Base-by-base conservation (phyloP, 2,797 vertebrate species). In the Sphaeramia orbicularis region DNA sequence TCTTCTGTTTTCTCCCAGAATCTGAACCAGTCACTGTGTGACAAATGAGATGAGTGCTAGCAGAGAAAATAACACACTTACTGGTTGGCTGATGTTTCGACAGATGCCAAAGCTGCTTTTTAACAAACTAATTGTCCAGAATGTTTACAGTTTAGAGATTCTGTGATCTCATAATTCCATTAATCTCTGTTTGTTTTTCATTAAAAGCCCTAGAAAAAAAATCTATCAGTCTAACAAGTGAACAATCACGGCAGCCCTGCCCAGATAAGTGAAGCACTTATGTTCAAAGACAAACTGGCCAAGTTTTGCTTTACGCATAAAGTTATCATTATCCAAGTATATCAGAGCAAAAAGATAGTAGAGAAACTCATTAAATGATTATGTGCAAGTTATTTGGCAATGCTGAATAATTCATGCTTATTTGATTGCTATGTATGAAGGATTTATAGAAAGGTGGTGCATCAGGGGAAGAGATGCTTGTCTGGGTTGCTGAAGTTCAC, bases 341-440 rank as follows among this genome's bases (percentile, higher is more conserved):
- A 83, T 76, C 38, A 10, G 52, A 68, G 64, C 43, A 72, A 65
- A 66, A 65, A 76, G 83, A 88, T 71, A 80, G 52, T 18, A 15
- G 41, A 62, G 48, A 78, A 84, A 81, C 74, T 89, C 84, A 91
- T 92, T 86, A 87, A 89, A 90, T 88, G 88, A 89, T 92, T 89
- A 84, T 78, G 72, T 80, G 72, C 35, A 84, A 89, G 75, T 84
- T 87, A 85, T 90, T 89, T 86, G 77, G 65, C 59, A 74, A 78
- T 44, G 54, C 74, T 92, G 88, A 90, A 92, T 92, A 78, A 92
- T 91, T 92, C 86, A 91, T 91, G 60, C 43, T 71, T 35, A 62
- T 82, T 88, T 92, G 82, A 91, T 87, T 89, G 81, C 80, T 6
- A 24, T 53, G 35, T 81, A 63, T 87, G 75, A 85, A 66, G 78